phyloP scores from a whole-genome alignment of 1,140 invertebrate genomes.

The Drosophila ercepeae region DNA sequence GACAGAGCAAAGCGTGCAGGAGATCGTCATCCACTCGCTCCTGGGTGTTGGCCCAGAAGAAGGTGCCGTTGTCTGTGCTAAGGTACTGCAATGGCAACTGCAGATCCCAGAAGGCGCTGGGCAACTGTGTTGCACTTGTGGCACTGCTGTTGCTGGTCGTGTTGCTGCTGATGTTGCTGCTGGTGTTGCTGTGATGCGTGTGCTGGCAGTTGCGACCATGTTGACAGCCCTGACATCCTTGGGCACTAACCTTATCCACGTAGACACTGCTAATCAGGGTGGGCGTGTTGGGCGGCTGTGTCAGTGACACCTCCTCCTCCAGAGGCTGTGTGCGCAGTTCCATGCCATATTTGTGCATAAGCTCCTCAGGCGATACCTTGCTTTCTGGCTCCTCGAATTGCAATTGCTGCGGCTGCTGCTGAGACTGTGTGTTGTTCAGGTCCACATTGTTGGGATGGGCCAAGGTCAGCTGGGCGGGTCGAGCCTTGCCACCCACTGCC shows the following conservation, averaged over 20 bases:
- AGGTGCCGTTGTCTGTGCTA: conserved; percentile 78
- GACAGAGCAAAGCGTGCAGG: conserved; percentile 68
- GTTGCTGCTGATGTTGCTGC: conserved; percentile 15
- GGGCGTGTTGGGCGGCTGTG: conserved; percentile 71
- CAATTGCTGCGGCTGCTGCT: conserved; percentile 18
- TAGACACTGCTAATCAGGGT: conserved; percentile 70
- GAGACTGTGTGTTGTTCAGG: conserved; percentile 70
- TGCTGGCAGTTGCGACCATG: conserved; percentile 82
- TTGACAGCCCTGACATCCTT: conserved; percentile 61
- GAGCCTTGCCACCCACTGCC: conserved; percentile 64
- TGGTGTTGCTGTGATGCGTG: conserved; percentile 41
- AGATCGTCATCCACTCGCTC: conserved; percentile 75
- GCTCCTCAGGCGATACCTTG: conserved; percentile 49
- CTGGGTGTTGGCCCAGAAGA: conserved; percentile 76
- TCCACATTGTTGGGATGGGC: conserved; percentile 80
- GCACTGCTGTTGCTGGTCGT: not conserved
- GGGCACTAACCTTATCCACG: conserved; percentile 64
- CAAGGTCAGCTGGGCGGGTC: conserved; percentile 33
- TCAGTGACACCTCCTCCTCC: conserved; percentile 38
- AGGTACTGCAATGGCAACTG: conserved; percentile 71
- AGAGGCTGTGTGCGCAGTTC: conserved; percentile 26
- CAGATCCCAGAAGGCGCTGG: conserved; percentile 43
- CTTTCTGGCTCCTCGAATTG: conserved; percentile 21
- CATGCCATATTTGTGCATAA: conserved; percentile 41
- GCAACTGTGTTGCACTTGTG: conserved; percentile 16